Conservation (phyloP, 2,888 invertebrate species). For the Choreutis nemorana region DNA sequence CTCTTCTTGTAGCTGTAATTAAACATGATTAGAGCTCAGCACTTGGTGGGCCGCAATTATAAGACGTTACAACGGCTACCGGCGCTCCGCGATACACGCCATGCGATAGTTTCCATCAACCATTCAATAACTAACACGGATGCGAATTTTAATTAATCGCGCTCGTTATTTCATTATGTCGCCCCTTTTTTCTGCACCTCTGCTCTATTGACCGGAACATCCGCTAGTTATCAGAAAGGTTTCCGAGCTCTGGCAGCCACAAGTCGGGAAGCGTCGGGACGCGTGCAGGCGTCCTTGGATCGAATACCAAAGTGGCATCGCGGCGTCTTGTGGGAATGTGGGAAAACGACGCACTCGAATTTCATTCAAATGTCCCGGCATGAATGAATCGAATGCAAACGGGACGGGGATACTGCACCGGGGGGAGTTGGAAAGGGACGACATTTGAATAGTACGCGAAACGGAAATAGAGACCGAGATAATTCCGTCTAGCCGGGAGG, state of each 20-base stretch:
- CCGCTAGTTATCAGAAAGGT: slow-evolving; percentile 3
- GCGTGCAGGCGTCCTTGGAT: slow-evolving; percentile 28
- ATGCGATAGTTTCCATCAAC: slow-evolving; percentile 44
- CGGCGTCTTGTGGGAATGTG: no score
- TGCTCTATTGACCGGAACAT: slow-evolving; percentile 16
- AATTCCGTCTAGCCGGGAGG: slow-evolving; percentile 66
- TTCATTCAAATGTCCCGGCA: slow-evolving; percentile 57
- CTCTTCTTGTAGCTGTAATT: slow-evolving; percentile 51
- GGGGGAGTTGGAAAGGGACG: slow-evolving; percentile 35
- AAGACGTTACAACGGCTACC: slow-evolving; percentile 56
- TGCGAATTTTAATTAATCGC: slow-evolving; percentile 35
- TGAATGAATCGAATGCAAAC: slow-evolving; percentile 63
- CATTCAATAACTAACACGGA: slow-evolving; percentile 51
- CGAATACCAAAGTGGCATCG: slow-evolving; percentile 27
- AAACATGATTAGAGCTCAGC: slow-evolving; percentile 62
- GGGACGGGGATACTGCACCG: slow-evolving; percentile 27
- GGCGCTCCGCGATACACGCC: slow-evolving; percentile 40
- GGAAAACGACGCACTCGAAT: slow-evolving; percentile 42
- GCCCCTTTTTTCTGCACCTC: slow-evolving; percentile 17
- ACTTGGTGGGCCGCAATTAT: slow-evolving; percentile 58
- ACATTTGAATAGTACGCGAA: slow-evolving; percentile 62
- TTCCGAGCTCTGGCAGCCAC: slow-evolving; percentile 1
- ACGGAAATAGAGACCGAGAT: slow-evolving; percentile 64
- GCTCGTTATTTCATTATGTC: slow-evolving; percentile 24
- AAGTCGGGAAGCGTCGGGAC: slow-evolving; percentile 12